Base-by-base conservation (phyloP, 2,113 vertebrate species). In the Anguilla rostrata region DNA sequence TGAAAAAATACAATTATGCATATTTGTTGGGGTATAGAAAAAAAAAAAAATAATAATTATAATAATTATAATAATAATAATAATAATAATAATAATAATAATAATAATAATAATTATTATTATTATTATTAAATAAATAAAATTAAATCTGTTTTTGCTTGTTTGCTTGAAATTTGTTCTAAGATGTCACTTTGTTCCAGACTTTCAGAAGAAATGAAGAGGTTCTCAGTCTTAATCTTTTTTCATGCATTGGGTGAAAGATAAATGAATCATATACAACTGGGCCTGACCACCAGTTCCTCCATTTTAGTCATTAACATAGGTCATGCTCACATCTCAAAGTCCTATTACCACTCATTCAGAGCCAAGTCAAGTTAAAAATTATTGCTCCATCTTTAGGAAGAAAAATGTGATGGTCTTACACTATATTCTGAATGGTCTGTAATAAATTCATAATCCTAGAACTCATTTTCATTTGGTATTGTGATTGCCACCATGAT, bases 361-460 rank as follows among this genome's bases (percentile, higher is more conserved):
- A 82, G 34, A 86, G 66, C 66, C 46, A 83, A 53, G 66, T 83
- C 78, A 34, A 83, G 43, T 53, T 29, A 83, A 39, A 83, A 87
- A 87, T 83, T 78, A 87, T 83, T 78, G 56, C 63, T 78, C 78
- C 49, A 82, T 78, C 86, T 83, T 83, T 83, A 34, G 49, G 71
- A 83, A 49, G 86, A 43, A 53, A 83, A 78, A 39, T 39, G 66
- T 39, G 82, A 83, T 41, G 29, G 82, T 4, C 49, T 81, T 79
- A 39, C 53, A 57, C 8, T 56, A 78, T 81, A 63, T 66, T 75
- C 75, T 81, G 66, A 86, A 86, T 86, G 81, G 85, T 53, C 79
- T 81, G 79, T 86, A 86, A 86, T 86, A 83, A 41, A 86, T 86
- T 83, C 81, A 86, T 86, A 75, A 86, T 86, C 82, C 60, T 83